A percentile compares a stretch with the other conserved stretches of the same genome.
phyloP scores from a whole-genome alignment of 2,888 invertebrate species.

The Drosophila pseudotalamancana region DNA sequence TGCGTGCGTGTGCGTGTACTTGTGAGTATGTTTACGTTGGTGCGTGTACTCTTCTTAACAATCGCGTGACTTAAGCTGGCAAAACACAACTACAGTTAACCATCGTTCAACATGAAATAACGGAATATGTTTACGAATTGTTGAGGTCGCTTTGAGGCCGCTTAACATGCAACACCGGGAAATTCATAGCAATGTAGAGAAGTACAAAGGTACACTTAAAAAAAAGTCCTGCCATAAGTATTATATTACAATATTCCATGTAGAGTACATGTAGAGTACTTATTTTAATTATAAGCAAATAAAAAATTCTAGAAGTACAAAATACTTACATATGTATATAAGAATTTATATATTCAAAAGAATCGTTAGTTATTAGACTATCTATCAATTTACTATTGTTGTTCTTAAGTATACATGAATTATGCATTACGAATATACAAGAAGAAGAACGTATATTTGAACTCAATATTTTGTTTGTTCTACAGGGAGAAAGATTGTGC shows the following conservation, averaged over 20 bases:
- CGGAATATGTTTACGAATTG: slow-evolving; percentile 27
- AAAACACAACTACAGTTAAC: slow-evolving; percentile 12
- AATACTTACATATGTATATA: too few relatives aligned
- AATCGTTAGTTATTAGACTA: too few relatives aligned
- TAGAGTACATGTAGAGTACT: too few relatives aligned
- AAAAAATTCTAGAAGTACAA: too few relatives aligned
- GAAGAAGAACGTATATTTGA: too few relatives aligned
- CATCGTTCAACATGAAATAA: slow-evolving; percentile 31
- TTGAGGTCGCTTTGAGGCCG: neutral
- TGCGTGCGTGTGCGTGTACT: slow-evolving; percentile 11
- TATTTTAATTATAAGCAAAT: too few relatives aligned
- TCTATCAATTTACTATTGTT: too few relatives aligned
- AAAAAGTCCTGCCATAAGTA: neutral
- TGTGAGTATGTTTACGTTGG: slow-evolving; percentile 21
- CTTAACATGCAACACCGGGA: slow-evolving; percentile 27
- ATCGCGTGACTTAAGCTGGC: slow-evolving; percentile 64
- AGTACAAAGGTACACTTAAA: neutral
- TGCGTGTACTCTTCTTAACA: slow-evolving; percentile 46
- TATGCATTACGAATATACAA: too few relatives aligned
- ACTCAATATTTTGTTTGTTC: too few relatives aligned
- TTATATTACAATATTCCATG: neutral
- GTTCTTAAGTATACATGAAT: too few relatives aligned
- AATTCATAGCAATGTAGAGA: neutral
- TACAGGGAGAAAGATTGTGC: neutral
- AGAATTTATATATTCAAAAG: too few relatives aligned